phyloP scores from a whole-genome alignment of 2,797 vertebrate species.

The Smutsia temminckii region DNA sequence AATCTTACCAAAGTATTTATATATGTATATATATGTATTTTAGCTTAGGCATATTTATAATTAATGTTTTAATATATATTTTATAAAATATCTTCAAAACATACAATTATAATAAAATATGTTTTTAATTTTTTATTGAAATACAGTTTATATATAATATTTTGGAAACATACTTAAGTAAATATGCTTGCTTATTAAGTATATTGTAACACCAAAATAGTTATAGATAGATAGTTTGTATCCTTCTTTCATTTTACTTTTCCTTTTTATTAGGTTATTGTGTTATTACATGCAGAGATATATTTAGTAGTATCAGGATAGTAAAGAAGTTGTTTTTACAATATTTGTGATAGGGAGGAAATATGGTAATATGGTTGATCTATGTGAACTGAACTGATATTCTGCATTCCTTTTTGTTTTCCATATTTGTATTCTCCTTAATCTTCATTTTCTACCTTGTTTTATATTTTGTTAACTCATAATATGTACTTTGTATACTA shows the following conservation, averaged over 20 bases:
- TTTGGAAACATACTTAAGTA: neutral
- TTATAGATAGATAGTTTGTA: neutral
- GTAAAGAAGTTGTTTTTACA: neutral
- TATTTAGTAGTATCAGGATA: constrained; percentile 13
- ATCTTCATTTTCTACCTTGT: constrained; percentile 16
- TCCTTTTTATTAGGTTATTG: neutral
- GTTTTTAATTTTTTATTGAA: no score
- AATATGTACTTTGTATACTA: neutral
- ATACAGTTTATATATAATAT: no score
- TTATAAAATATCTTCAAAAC: no score
- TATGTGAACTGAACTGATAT: neutral
- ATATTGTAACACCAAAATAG: neutral
- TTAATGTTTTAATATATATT: neutral
- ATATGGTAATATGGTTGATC: neutral
- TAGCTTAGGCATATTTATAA: neutral
- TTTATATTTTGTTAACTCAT: constrained; percentile 23
- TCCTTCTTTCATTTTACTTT: neutral
- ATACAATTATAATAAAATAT: no score
- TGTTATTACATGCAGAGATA: neutral
- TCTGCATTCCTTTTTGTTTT: constrained; percentile 12
- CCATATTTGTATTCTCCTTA: neutral
- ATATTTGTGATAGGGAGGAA: neutral
- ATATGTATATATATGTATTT: neutral
- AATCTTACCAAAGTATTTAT: neutral
- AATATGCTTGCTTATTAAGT: neutral